Base-by-base conservation (phyloP, 2,113 vertebrate genomes). In the Dipodomys spectabilis region DNA sequence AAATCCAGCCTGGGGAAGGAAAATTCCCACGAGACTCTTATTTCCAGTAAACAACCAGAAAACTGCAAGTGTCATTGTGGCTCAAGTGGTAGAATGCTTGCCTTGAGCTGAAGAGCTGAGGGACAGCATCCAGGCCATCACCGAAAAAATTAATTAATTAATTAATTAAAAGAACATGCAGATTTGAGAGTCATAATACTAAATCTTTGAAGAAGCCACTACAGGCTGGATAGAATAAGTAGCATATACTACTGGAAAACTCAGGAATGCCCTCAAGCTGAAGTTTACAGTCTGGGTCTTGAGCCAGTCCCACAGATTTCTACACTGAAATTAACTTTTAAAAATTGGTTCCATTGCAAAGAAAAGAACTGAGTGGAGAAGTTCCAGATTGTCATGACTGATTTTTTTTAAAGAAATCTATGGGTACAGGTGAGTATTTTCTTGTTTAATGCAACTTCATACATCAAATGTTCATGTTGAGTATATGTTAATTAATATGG, bases 351-450 rank as follows among this genome's bases (percentile, higher is more conserved):
- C 6, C 27, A 30, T 35, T 49, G 9, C 1, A 28, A 62, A 68
- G 28, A 0, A 75, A 79, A 75, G 60, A 39, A 44, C 0, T 30
- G 35, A 71, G 23, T 72, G 30, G 35, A 87, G 28, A 18, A 90
- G 28, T 82, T 80, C 7, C 49, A 71, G 2, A 28, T 44, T 77
- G 22, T 49, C 20, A 57, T 86, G 23, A 57, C 15, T 74, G 28
- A 1, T 69, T 89, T 88, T 88, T 83, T 53, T 83, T 30, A 89
- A 77, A 83, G 2, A 82, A 86, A 80, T 87, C 27, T 23, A 6
- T 75, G 7, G 18, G 18, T 32, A 28, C 8, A 22, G 20, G 13
- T n/a, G 39, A 27, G 35, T 23, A 10, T 9, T 7, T n/a, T 62
- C 35, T 10, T 78, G 18, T 57, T 90, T 77, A 30, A 69, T 49